These are phyloP conservation scores for Epizoanthus scotinus DNA, from an alignment of 92 coral and sea anemone genomes.

Conservation along the genomic window DNA sequence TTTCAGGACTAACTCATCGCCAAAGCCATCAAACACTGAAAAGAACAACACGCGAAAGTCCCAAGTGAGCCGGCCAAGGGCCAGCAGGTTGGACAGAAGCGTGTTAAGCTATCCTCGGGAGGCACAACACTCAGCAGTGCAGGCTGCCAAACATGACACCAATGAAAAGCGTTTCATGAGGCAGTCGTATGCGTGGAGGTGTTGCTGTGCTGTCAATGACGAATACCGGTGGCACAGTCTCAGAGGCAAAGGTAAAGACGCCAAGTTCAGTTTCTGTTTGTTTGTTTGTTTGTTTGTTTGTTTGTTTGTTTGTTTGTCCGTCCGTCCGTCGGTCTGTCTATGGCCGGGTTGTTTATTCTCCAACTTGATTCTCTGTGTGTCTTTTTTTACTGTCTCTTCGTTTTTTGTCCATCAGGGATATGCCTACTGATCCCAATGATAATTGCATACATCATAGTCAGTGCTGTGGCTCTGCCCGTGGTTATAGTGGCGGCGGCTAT, in stretches of 20 bases:
- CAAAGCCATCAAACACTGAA: constrained; percentile 10
- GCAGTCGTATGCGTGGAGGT: constrained; percentile 12
- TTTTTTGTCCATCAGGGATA: too few species aligned
- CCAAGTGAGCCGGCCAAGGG: background rate
- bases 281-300: background rate
- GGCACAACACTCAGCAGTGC: background rate
- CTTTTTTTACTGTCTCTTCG: too few species aligned
- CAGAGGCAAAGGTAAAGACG: constrained; percentile 18
- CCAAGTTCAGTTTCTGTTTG: too few species aligned
- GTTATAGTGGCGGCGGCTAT: constrained; percentile 36
- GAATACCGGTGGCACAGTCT: constrained; percentile 25
- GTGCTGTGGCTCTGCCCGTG: constrained; percentile 21
- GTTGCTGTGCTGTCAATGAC: constrained; percentile 10
- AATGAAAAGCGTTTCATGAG: background rate
- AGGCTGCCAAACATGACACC: too few species aligned
- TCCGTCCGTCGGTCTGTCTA: background rate
- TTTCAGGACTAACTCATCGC: constrained; percentile 29
- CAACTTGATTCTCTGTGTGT: background rate
- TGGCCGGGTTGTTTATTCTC: background rate
- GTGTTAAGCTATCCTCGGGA: constrained; percentile 28
- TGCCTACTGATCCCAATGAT: constrained; percentile 25
- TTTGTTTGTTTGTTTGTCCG: background rate
- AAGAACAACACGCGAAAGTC: background rate
- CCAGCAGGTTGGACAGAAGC: background rate
- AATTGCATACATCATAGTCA: constrained; percentile 23